Base-by-base conservation (phyloP, 37 sponge, comb jelly and placozoan species). In the Cladorhizidae sp. region DNA sequence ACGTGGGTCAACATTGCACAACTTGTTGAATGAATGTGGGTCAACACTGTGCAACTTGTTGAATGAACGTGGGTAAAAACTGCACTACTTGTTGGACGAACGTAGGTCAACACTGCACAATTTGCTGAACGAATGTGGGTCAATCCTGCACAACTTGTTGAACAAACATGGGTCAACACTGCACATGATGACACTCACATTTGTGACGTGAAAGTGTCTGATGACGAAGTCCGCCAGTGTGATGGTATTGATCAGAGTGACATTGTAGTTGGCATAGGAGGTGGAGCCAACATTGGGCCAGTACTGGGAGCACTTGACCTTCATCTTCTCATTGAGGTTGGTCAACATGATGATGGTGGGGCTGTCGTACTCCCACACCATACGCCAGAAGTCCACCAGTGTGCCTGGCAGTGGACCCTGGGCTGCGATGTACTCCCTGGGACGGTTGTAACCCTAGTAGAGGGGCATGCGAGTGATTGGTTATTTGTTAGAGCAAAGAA, bases 391-490 rank as follows among this genome's bases (percentile, higher is more conserved):
- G 74, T 91, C 95, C 37, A 75, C 88, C n/a, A 89, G 72, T 1
- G 95, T 95, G 71, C 82, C 85, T 21, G 88, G 87, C 35, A 91
- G 70, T 31, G 95, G 95, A 51, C 94, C 94, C 75, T 96, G 97
- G 11, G 94, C 61, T 28, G 97, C 94, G 42, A 96, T 93, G 86
- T 88, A 96, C 86, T 93, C 93, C 59, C 69, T 89, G 58, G 77
- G 67, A 39, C 84, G 45, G 72, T 89, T 88, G 72, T 79, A 93
- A 28, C 93, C 91, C 91, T 91, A 69, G n/a, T n/a, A n/a, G n/a
- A n/a, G n/a, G n/a, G n/a, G n/a, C n/a, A n/a, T n/a, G n/a, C n/a
- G n/a, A n/a, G n/a, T n/a, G n/a, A n/a, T n/a, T n/a, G n/a, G n/a
- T n/a, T n/a, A n/a, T n/a, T n/a, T n/a, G n/a, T n/a, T n/a, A n/a